A percentile compares a stretch with the other conserved stretches of the same genome.
These are phyloP conservation scores for Xyrauchen texanus DNA, from an alignment of 2,113 vertebrate species.

Conservation along the genomic window DNA sequence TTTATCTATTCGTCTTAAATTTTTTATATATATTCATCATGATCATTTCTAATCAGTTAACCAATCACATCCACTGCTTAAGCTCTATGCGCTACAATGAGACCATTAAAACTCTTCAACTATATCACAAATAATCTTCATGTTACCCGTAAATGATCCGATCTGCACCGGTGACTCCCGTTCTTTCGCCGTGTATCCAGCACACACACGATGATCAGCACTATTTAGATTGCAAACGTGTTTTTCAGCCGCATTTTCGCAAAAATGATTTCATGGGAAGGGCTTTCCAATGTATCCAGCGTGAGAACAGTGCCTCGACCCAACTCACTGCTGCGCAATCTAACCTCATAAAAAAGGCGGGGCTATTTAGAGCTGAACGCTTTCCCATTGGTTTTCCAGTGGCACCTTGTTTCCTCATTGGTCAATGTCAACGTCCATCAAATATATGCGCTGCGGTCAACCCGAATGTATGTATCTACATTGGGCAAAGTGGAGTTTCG, in stretches of 20 bases:
- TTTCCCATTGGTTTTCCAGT: neutral
- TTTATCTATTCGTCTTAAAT: neutral
- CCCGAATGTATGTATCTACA: neutral
- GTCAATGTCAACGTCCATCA: conserved; percentile 14
- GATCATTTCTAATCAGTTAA: neutral
- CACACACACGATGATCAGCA: neutral
- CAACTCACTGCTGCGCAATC: neutral
- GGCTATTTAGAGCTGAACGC: neutral
- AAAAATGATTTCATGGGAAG: conserved; percentile 21
- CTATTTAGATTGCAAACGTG: neutral
- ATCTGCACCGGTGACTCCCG: neutral
- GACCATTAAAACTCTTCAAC: neutral
- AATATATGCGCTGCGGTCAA: neutral
- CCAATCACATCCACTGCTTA: neutral
- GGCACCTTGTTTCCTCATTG: neutral
- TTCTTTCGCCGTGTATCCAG: neutral
- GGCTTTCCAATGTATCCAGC: conserved; percentile 42
- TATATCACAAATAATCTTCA: neutral
- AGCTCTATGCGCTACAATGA: conserved; percentile 8
- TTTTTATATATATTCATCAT: neutral
- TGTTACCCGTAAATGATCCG: conserved; percentile 11
- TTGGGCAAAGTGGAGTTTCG: neutral
- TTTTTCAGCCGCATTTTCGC: conserved; percentile 28
- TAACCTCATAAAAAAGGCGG: conserved; percentile 2
- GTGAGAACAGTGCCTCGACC: conserved; percentile 29